Evolutionary conservation across 2,113 vertebrate species (phyloP).

Genomic region (Hyaena hyaena): DNA sequence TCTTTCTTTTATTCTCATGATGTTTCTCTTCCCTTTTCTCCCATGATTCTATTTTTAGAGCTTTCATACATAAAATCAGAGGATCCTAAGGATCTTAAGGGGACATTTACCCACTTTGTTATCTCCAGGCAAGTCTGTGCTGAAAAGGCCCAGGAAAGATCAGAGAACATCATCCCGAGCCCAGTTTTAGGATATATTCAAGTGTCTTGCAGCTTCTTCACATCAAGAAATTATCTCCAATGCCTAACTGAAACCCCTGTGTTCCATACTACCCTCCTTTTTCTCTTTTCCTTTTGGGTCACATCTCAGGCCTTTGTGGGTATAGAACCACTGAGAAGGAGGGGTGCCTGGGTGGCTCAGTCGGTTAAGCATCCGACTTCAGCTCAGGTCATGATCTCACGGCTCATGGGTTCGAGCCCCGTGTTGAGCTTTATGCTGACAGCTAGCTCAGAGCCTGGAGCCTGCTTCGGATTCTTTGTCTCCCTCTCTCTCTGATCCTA

Average conservation of each 20-base stretch:
- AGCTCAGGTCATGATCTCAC: too few species aligned
- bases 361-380: too few species aligned
- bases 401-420: too few species aligned
- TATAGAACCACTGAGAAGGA: background rate
- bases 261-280: background rate
- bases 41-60: conserved; percentile 11
- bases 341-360: too few species aligned
- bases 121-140: conserved; percentile 11
- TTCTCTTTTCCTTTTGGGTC: background rate
- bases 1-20: conserved; percentile 21
- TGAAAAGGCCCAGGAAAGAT: background rate
- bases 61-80: background rate
- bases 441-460: too few species aligned
- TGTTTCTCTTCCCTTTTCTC: background rate
- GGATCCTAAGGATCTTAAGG: background rate
- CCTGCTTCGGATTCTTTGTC: too few species aligned
- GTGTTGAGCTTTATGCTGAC: too few species aligned
- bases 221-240: background rate
- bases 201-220: background rate
- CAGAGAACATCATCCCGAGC: background rate
- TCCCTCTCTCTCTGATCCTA: too few species aligned
- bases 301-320: background rate
- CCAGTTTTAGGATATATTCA: background rate
- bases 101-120: background rate
- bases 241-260: background rate